phyloP scores from a whole-genome alignment of 1,140 invertebrate genomes.

The Drosophila nasuta region DNA sequence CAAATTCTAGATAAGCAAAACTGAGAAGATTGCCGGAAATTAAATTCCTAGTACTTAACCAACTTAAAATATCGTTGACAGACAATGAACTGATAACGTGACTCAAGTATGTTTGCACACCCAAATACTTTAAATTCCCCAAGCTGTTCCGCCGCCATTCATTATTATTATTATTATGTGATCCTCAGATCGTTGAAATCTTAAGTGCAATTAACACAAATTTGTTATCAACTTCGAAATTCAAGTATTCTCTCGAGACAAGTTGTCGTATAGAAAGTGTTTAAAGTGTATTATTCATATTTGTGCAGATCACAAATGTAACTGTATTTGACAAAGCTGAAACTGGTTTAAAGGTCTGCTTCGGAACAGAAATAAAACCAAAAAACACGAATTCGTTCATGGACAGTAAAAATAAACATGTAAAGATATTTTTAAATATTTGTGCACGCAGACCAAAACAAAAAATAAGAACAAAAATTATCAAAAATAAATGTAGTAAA shows the following conservation, averaged over 20 bases:
- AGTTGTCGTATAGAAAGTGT: no score
- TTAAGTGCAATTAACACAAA: no score
- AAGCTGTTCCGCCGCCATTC: no score
- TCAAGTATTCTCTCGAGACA: no score
- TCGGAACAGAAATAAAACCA: neutral
- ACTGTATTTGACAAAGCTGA: conserved; percentile 1
- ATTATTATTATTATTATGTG: no score
- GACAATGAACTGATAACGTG: neutral
- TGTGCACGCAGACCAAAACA: no score
- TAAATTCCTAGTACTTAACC: neutral
- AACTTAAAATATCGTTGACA: neutral
- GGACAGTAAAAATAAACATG: neutral
- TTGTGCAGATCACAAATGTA: no score
- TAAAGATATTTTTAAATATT: neutral
- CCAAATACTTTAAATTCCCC: no score
- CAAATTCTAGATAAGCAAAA: neutral
- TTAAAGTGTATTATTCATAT: neutral
- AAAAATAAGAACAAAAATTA: no score
- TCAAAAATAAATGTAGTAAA: no score
- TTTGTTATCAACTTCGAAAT: no score
- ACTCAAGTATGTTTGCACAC: neutral
- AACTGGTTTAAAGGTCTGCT: conserved; percentile 4
- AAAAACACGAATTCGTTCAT: neutral
- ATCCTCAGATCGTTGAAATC: no score
- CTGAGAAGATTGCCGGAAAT: neutral